phyloP scores from a whole-genome alignment of 2,113 vertebrate genomes.

The Anolis carolinensis region DNA sequence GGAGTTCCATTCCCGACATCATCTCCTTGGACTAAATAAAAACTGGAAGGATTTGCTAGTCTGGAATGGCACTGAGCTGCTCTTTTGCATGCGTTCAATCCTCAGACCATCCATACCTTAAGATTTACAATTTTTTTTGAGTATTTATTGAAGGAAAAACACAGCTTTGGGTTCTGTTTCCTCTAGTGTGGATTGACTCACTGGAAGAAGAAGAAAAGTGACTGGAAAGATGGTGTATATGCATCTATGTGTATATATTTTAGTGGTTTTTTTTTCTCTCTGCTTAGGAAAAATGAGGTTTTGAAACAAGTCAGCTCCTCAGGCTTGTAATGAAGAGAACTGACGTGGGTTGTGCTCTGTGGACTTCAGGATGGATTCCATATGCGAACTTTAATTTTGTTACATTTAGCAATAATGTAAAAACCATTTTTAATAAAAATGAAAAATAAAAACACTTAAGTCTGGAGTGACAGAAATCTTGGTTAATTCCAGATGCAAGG shows the following conservation, averaged over 20 bases:
- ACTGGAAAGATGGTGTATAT: neutral
- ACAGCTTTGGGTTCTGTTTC: slow-evolving; percentile 50
- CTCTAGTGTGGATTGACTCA: slow-evolving; percentile 35
- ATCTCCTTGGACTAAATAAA: slow-evolving; percentile 89
- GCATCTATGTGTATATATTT: neutral
- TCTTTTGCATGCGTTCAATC: slow-evolving; percentile 39
- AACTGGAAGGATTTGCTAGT: slow-evolving; percentile 20
- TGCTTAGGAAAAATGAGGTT: neutral
- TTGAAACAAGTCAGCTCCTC: slow-evolving; percentile 38
- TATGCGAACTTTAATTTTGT: slow-evolving; percentile 47
- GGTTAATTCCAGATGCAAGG: slow-evolving; percentile 49
- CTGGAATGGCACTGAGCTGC: slow-evolving; percentile 47
- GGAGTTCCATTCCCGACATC: slow-evolving; percentile 83
- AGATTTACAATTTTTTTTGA: slow-evolving; percentile 46
- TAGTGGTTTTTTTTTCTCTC: slow-evolving; percentile 13
- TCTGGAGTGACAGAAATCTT: slow-evolving; percentile 39
- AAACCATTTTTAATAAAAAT: slow-evolving; percentile 64
- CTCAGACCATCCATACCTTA: slow-evolving; percentile 40
- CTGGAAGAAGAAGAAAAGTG: slow-evolving; percentile 46
- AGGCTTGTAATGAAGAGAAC: slow-evolving; percentile 44
- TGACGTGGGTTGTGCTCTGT: slow-evolving; percentile 43
- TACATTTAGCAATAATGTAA: slow-evolving; percentile 80
- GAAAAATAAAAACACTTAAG: slow-evolving; percentile 60
- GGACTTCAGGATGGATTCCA: slow-evolving; percentile 62
- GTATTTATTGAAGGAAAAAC: slow-evolving; percentile 72